Conservation (phyloP, 2,888 invertebrate genomes). For the Drosophila planitibia region DNA sequence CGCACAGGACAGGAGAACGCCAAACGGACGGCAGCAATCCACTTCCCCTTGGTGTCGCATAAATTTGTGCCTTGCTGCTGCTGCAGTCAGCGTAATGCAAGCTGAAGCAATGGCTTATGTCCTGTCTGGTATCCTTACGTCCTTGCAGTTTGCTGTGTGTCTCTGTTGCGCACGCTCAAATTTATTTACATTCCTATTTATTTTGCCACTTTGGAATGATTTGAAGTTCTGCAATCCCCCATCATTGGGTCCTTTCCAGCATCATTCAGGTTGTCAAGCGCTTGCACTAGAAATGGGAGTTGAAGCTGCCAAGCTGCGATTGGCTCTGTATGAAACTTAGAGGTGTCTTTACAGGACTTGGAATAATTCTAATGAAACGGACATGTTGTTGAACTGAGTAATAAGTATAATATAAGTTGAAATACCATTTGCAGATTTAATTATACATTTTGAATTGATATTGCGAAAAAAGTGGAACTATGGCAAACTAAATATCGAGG, state of each 20-base stretch:
- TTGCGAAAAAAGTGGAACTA: not conserved
- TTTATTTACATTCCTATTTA: slow-evolving; percentile 75
- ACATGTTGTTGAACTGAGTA: not conserved
- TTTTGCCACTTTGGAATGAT: slow-evolving; percentile 75
- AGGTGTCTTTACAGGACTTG: not conserved
- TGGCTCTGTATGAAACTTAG: slow-evolving; percentile 18
- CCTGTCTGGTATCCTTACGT: slow-evolving; percentile 50
- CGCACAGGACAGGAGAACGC: slow-evolving; percentile 17
- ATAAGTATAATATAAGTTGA: not conserved
- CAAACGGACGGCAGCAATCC: slow-evolving; percentile 48
- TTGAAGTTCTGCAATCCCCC: slow-evolving; percentile 46
- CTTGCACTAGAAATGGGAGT: slow-evolving; percentile 7
- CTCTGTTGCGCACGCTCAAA: slow-evolving; percentile 50
- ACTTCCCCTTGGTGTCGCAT: slow-evolving; percentile 64
- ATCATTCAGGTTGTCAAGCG: slow-evolving; percentile 19
- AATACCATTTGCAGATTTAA: not conserved
- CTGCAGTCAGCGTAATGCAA: slow-evolving; percentile 48
- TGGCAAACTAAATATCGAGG: not conserved
- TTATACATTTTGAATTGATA: not conserved
- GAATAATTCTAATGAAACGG: not conserved
- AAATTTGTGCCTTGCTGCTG: slow-evolving; percentile 57
- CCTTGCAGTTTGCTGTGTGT: not conserved
- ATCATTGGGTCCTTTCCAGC: slow-evolving; percentile 20
- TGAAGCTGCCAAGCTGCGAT: slow-evolving; percentile 24
- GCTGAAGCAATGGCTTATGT: slow-evolving; percentile 57